These are phyloP conservation scores for Brienomyrus longianalis DNA, from an alignment of 2,113 vertebrate species.

Conservation along the genomic window DNA sequence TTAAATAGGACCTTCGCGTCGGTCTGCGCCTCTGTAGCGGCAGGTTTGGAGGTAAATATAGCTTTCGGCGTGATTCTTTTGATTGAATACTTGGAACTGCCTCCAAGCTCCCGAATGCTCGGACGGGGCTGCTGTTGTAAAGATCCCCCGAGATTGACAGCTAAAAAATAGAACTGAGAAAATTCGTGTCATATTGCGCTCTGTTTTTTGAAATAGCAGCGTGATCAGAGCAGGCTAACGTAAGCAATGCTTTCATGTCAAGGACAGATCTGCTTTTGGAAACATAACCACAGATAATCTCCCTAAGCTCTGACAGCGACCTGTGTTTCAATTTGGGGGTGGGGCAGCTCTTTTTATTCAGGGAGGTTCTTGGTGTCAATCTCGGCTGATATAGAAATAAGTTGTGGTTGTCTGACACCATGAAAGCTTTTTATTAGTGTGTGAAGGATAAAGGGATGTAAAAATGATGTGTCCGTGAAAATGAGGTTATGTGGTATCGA, in stretches of 20 bases:
- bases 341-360: background rate
- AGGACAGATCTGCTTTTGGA: conserved; percentile 18
- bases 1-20: background rate
- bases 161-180: conserved; percentile 21
- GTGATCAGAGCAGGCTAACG: background rate
- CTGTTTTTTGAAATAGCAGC: background rate
- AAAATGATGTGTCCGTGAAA: background rate
- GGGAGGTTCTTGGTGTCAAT: background rate
- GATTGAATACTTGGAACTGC: conserved; percentile 1
- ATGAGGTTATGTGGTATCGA: background rate
- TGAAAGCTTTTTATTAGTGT: background rate
- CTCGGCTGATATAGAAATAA: background rate
- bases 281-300: background rate
- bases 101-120: background rate
- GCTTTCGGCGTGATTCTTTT: background rate
- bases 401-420: background rate
- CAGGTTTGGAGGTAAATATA: conserved; percentile 8
- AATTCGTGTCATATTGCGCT: conserved; percentile 18
- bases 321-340: background rate
- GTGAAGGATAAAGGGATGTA: background rate
- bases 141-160: conserved; percentile 14
- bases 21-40: background rate
- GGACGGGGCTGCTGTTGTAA: background rate
- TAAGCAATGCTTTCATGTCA: background rate
- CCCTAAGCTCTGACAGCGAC: background rate